Conservation (phyloP, 1,140 invertebrate species). For the Cotesia typhae region DNA sequence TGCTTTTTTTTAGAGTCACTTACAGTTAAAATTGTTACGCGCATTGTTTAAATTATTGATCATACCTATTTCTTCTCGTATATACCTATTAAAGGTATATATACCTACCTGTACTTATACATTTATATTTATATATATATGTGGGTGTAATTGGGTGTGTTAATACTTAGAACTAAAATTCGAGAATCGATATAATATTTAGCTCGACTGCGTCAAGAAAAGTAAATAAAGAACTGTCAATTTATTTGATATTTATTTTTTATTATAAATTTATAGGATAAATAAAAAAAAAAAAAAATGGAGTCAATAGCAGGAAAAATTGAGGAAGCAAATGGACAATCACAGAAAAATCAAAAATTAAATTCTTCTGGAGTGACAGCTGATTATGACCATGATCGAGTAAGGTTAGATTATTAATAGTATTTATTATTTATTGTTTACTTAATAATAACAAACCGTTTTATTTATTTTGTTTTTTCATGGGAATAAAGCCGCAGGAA, state of each 20-base stretch:
- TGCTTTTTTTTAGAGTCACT: no score
- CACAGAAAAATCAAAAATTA: conserved; percentile 20
- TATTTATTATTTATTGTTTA: conserved; percentile 7
- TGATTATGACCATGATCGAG: conserved; percentile 59
- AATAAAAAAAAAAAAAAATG: neutral
- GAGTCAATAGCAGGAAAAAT: neutral
- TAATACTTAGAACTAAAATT: no score
- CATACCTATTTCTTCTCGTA: no score
- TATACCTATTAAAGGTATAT: no score
- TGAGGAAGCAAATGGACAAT: conserved; percentile 22
- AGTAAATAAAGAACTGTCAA: neutral
- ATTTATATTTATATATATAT: no score
- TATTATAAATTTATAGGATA: conserved; percentile 13
- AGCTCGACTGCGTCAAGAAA: neutral
- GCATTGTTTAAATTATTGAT: no score
- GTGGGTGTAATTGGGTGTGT: no score
- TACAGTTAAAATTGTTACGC: no score
- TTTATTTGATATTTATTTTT: neutral
- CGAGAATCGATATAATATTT: no score
- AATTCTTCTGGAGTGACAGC: conserved; percentile 14
- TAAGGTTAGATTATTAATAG: conserved; percentile 49
- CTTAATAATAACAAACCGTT: neutral
- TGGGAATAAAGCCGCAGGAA: conserved; percentile 60
- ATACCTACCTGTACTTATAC: no score
- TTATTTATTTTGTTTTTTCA: neutral